Percentiles rank a stretch among this genome's conserved stretches.
These are phyloP conservation scores for Oryzias dopingdopingensis DNA, from an alignment of 2,797 vertebrate genomes.

Conservation along the genomic window DNA sequence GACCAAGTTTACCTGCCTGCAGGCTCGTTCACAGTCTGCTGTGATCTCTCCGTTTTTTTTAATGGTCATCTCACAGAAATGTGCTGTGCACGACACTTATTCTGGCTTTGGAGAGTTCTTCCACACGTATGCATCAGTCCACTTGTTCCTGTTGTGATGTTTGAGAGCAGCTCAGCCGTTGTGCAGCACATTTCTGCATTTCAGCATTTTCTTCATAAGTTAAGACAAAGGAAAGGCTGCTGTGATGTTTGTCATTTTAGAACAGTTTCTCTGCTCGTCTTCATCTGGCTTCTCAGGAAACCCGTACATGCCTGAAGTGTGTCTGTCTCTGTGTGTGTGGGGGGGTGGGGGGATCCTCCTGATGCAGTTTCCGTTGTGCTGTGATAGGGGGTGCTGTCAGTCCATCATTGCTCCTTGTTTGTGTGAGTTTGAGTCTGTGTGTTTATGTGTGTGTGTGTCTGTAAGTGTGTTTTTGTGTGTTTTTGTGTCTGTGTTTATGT, in stretches of 20 bases:
- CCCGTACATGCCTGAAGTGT: too few relatives aligned
- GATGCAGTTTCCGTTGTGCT: slow-evolving; percentile 48
- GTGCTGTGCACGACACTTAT: slow-evolving; percentile 11
- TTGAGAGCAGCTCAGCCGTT: too few relatives aligned
- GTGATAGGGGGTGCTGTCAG: slow-evolving; percentile 72
- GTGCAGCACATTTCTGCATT: too few relatives aligned
- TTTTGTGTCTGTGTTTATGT: slow-evolving; percentile 13
- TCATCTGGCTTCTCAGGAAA: too few relatives aligned
- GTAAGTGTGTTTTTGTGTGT: slow-evolving; percentile 4
- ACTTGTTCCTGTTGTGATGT: too few relatives aligned
- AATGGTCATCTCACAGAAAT: slow-evolving; percentile 32
- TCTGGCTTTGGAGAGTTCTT: neutral
- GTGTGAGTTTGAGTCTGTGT: slow-evolving; percentile 16
- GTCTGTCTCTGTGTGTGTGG: neutral
- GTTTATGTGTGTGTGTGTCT: neutral
- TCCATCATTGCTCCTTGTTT: slow-evolving; percentile 35
- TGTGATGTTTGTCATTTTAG: slow-evolving; percentile 16
- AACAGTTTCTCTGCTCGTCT: too few relatives aligned
- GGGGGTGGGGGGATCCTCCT: neutral
- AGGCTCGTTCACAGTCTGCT: slow-evolving; percentile 61
- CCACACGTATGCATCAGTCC: too few relatives aligned
- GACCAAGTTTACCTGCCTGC: slow-evolving; percentile 48
- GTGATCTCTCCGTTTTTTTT: slow-evolving; percentile 53
- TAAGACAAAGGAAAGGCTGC: slow-evolving; percentile 14
- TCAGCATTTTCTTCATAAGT: slow-evolving; percentile 7